phyloP scores from a whole-genome alignment of 2,888 invertebrate species.

The Cerceris rybyensis region DNA sequence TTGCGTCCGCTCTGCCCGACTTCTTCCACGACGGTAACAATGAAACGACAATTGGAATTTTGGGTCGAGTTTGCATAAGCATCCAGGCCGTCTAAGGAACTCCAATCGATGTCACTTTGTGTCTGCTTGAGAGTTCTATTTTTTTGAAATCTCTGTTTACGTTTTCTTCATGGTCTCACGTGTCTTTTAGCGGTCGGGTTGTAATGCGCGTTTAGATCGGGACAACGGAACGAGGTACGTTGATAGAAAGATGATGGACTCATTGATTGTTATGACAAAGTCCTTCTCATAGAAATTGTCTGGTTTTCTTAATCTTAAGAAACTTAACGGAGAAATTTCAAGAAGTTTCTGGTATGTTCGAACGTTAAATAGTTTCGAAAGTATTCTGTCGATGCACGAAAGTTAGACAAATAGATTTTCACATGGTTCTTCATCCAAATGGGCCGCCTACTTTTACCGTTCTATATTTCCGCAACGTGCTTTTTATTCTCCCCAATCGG shows the following conservation, averaged over 20 bases:
- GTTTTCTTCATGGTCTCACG: not conserved
- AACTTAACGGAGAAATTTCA: not conserved
- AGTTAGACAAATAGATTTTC: no score
- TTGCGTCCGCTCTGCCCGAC: slow-evolving; percentile 52
- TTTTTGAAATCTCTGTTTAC: slow-evolving; percentile 12
- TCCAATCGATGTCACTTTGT: slow-evolving; percentile 35
- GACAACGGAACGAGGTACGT: no score
- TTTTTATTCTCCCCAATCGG: not conserved
- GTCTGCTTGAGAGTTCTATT: slow-evolving; percentile 10
- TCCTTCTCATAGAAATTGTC: no score
- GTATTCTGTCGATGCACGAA: no score
- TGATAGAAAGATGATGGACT: no score
- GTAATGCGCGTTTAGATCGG: no score
- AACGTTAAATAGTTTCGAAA: no score
- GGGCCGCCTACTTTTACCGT: slow-evolving; percentile 10
- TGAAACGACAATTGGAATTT: slow-evolving; percentile 68
- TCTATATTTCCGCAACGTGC: not conserved
- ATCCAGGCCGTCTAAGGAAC: slow-evolving; percentile 57
- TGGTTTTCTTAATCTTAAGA: no score
- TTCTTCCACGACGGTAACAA: slow-evolving; percentile 53
- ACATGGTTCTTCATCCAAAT: no score
- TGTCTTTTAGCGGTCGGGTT: not conserved
- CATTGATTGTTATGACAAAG: no score
- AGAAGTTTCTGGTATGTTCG: not conserved
- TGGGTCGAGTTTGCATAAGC: slow-evolving; percentile 69